These are phyloP conservation scores for Eolophus roseicapilla DNA, from an alignment of 2,113 vertebrate genomes.

Conservation along the genomic window DNA sequence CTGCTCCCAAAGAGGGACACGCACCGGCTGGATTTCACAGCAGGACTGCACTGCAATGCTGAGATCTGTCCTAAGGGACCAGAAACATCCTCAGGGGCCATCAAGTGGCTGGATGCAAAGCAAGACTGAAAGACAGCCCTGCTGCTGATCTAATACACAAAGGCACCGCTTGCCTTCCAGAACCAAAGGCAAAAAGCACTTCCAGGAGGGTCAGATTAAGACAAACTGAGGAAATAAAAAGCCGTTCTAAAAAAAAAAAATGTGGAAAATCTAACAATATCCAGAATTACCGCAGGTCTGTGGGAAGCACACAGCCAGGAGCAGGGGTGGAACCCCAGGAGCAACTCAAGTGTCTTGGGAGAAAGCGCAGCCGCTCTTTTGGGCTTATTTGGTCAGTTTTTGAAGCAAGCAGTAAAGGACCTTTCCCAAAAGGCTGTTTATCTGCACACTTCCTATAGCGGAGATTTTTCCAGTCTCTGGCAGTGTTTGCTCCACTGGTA, in stretches of 20 bases:
- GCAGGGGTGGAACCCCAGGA: not conserved
- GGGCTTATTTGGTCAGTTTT: conserved; percentile 30
- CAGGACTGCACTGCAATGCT: not conserved
- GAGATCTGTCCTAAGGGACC: not conserved
- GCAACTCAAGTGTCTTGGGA: not conserved
- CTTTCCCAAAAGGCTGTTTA: conserved; percentile 57
- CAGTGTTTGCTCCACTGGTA: conserved; percentile 69
- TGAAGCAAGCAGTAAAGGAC: conserved; percentile 15
- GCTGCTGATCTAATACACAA: conserved; percentile 29
- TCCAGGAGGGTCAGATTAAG: conserved; percentile 27
- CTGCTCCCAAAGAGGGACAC: not conserved
- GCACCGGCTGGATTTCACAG: not conserved
- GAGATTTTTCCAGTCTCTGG: conserved; percentile 56
- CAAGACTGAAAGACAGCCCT: not conserved
- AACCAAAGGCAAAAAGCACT: conserved; percentile 10
- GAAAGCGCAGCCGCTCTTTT: not conserved
- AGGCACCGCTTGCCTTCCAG: not conserved
- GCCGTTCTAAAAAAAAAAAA: not conserved
- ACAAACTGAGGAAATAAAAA: conserved; percentile 22
- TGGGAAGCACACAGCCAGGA: not conserved
- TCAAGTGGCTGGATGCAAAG: conserved; percentile 11
- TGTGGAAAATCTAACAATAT: conserved; percentile 14
- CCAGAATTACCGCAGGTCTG: not conserved
- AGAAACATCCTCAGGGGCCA: conserved; percentile 5
- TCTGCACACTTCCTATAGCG: not conserved